Evolutionary conservation across 2,888 invertebrate species (phyloP).

Genomic region (Plemyria rubiginata): DNA sequence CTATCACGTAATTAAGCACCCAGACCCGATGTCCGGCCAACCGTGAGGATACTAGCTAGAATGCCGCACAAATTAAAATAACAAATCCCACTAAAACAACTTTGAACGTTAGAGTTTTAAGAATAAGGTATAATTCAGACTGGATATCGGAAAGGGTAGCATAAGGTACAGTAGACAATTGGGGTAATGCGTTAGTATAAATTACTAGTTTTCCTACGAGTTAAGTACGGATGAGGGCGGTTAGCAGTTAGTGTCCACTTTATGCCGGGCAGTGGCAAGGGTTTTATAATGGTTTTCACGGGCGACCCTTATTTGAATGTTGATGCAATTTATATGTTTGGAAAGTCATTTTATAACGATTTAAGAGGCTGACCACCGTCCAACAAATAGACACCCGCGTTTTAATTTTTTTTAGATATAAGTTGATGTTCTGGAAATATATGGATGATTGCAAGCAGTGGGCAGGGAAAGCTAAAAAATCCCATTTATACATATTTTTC

Average conservation of each 20-base stretch:
- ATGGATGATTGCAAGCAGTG: no score
- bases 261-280: slow-evolving; percentile 48
- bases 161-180: slow-evolving; percentile 67
- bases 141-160: slow-evolving; percentile 30
- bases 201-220: slow-evolving; percentile 78
- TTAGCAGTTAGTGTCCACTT: slow-evolving; percentile 68
- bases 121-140: slow-evolving; percentile 43
- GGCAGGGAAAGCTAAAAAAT: no score
- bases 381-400: no score
- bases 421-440: no score
- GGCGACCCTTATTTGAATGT: slow-evolving; percentile 41
- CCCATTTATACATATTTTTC: no score
- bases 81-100: slow-evolving; percentile 44
- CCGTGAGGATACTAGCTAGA: slow-evolving; percentile 65
- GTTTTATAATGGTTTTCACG: slow-evolving; percentile 41
- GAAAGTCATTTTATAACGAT: not conserved
- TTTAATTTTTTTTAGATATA: no score
- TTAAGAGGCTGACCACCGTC: no score
- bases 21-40: slow-evolving; percentile 71
- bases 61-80: slow-evolving; percentile 66
- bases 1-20: slow-evolving; percentile 83
- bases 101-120: slow-evolving; percentile 39
- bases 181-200: slow-evolving; percentile 76
- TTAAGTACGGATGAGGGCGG: slow-evolving; percentile 72
- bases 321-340: slow-evolving; percentile 6